Evolutionary conservation across 2,797 vertebrate species (phyloP), one percentile per base, ranked within the genome.

Genomic region (Melanotaenia maccullochi): DNA sequence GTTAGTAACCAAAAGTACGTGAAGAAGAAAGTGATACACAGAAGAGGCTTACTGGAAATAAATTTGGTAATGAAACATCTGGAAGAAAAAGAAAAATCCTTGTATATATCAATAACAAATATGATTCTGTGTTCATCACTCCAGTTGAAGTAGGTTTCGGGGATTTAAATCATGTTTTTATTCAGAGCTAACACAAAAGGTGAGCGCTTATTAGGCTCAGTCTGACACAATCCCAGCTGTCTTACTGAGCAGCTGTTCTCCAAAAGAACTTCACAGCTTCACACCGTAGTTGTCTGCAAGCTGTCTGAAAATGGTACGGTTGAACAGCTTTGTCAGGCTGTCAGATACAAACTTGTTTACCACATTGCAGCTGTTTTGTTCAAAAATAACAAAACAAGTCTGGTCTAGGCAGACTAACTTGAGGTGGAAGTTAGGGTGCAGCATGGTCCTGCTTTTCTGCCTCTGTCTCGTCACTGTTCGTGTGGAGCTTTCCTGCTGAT

Each of bases 401-500:
- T 22, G 33, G 3, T 12, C 18, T 49, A 16, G 64, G 33, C 38
- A 47, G 24, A 7, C 22, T 4, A 38, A 3, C 28, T 7, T 0
- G 35, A 40, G 8, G 42, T 33, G 1, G 16, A 30, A 0, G 42
- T 44, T 44, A 6, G 18, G 18, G 14, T 44, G 42, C 16, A 18
- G 16, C 42, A 20, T 13, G 42, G 18, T 20, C 42, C 42, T 18
- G 42, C 20, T 47, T 47, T 12, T 16, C 4, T 6, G 44, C 44
- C 44, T 47, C 20, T 7, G 20, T 55, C 65, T 30, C 0, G 33
- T 83, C 75, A 81, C 42, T 55, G 63, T 65, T 70, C 71, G 1
- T 0, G 70, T 0, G 47, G n/a, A 12, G 28, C 32, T 52, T 74
- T 89, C 81, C 85, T 78, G 74, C 92, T 93, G 75, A 91, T 47